Percentiles rank a stretch among this genome's conserved stretches.
phyloP scores from a whole-genome alignment of 2,113 vertebrate genomes.

The Pluvianellus socialis region DNA sequence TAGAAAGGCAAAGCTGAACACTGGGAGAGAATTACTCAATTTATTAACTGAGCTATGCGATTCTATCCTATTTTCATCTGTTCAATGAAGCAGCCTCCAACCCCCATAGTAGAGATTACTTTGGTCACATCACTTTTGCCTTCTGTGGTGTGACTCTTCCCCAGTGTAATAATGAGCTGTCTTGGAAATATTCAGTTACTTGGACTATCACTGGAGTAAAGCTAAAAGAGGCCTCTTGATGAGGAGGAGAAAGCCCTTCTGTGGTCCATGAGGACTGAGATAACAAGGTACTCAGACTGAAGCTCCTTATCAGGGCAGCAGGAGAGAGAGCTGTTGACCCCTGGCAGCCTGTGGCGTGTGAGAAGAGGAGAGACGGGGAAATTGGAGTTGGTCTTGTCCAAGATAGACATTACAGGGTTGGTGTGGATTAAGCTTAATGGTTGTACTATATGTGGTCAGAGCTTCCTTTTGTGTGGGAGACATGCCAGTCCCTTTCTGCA shows the following conservation, averaged over 20 bases:
- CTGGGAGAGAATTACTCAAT: background rate
- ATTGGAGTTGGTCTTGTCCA: background rate
- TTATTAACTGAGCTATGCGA: background rate
- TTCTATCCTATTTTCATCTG: background rate
- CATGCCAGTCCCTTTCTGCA: background rate
- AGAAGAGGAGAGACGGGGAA: background rate
- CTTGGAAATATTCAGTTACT: background rate
- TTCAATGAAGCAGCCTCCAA: background rate
- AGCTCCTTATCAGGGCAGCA: background rate
- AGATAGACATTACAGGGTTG: accelerated
- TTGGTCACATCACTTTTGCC: background rate
- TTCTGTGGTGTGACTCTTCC: background rate
- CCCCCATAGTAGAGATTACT: background rate
- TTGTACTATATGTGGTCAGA: accelerated
- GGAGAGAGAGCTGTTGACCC: background rate
- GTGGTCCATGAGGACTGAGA: background rate
- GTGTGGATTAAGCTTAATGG: background rate
- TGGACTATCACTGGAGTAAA: background rate
- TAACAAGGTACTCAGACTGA: background rate
- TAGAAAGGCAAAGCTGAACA: background rate
- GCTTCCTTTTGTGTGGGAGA: background rate
- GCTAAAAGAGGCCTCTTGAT: background rate
- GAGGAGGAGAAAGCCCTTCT: background rate
- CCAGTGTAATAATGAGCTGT: background rate
- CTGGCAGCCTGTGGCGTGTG: background rate